Base-by-base conservation (phyloP, 2,888 invertebrate genomes). In the Urechis unicinctus region DNA sequence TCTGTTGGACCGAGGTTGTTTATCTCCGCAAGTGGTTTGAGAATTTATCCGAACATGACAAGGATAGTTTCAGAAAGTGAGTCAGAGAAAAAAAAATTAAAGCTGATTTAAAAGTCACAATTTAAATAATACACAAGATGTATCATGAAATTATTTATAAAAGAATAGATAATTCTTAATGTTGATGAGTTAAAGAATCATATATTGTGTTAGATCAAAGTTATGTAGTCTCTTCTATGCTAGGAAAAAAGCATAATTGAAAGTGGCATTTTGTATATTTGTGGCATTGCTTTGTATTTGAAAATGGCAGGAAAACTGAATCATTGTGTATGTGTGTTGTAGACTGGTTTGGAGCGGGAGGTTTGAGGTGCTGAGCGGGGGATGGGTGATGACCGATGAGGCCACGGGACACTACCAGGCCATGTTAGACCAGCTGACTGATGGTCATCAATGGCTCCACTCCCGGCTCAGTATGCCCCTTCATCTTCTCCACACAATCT, bases 371-470 rank as follows among this genome's bases (percentile, higher is more conserved):
- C 48, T 64, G 28, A 60, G 57, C 3, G 64, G 64, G 1, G 62
- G 65, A 13, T 60, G 59, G 64, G 62, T 65, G 22, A 60, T 62
- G 59, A 50, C 58, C 1, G 65, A 63, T 24, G 65, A 65, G 52
- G 62, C 65, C 3, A 51, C 53, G 2, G 50, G 55, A 0, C 58
- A 59, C 41, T 61, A 60, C 36, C 25, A 21, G n/a, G 59, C 53
- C 46, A 54, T 65, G 43, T 21, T 65, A 0, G 58, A 58, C 42
- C 61, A 64, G 48, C 56, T 65, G 24, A 52, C 54, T 1, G 49
- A 62, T 6, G 65, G 65, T 6, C 62, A 62, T 24, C 58, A 52
- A 22, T 65, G 65, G 65, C 55, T 65, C 9, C n/a, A 53, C 6
- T 29, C 47, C 2, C 50, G 48, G 31, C 46, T 62, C 41, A 55